Base-by-base conservation (phyloP, 2,888 invertebrate species). In the Scaptomyza flava region DNA sequence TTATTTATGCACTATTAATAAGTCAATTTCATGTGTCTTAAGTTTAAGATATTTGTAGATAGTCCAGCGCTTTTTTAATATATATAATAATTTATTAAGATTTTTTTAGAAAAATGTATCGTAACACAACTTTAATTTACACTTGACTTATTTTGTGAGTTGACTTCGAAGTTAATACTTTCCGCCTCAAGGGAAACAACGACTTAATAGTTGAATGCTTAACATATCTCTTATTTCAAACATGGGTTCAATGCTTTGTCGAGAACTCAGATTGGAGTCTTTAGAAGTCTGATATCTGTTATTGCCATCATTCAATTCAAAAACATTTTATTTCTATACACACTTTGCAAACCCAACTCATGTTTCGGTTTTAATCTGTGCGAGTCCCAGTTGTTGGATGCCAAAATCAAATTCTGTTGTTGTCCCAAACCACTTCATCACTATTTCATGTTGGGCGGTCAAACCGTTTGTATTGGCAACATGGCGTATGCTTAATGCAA, bases 401-500 rank as follows among this genome's bases (percentile, higher is more conserved):
- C 27, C 54, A 75, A 63, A 23, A 45, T 38, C 50, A 60, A 66
- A 58, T 69, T 52, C 41, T 45, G 41, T 69, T 76, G 69, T 69
- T 45, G 27, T 43, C 53, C 58, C 31, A 33, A 41, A 38, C 54
- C 61, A 56, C 60, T 68, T 79, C 79, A 71, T 79, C 65, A 64
- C 76, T 63, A 65, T 41, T 65, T 59, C 60, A 61, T 65, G 63
- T 60, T 38, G 48, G 59, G 36, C 23, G 62, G 27, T 48, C 56
- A 9, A 61, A 45, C 17, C 69, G 69, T 80, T 83, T 88, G 79
- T 88, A 88, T 88, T 80, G 72, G 79, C 76, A 86, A 77, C 87
- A 80, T 86, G 81, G 79, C 81, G 81, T 80, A 79, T 81, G 73
- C 87, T 79, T 76, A 82, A 86, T 85, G 83, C 86, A 72, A 86